Evolutionary conservation across 2,888 invertebrate species (phyloP), one percentile per base, ranked within the genome.

Genomic region (Agrochola litura): DNA sequence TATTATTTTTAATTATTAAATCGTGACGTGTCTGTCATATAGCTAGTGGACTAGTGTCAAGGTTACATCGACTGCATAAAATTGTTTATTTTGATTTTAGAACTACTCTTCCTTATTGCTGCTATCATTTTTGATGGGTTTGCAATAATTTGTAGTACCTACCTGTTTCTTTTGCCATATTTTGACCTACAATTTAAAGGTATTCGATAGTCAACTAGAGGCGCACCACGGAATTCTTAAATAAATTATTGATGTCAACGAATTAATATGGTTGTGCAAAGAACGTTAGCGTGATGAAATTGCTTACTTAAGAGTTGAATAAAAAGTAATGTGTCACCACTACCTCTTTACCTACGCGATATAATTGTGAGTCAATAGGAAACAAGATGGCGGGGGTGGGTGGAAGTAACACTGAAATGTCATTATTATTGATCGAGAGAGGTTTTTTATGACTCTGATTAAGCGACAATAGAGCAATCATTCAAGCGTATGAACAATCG

Each of bases 21-120:
- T 85, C 91, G 92, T 92, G 92, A 90, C 90, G 79, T 77, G 87
- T 82, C 85, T 90, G 88, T 89, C 90, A 84, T 89, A 79, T 75
- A 80, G 77, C 63, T 71, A 73, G 75, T 86, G 72, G 60, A 72
- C 74, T 81, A 89, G 88, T 88, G 89, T 90, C 89, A 89, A 85
- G 89, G 89, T 84, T 68, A 84, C 69, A 70, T 71, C 65, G 65
- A 81, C 63, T 76, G 76, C 81, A 77, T 71, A 61, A 81, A 75
- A 76, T 77, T 84, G 77, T 80, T 84, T 82, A 83, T 83, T 77
- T 87, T 81, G 73, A 67, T 76, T 76, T 61, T 74, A 10, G 30
- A 72, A 54, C 5, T 69, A 66, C 60, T 76, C 81, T 87, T 88
- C 87, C 85, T 84, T 76, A 81, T 85, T 83, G 77, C 52, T 63